Percentiles rank a stretch among this genome's conserved stretches.
These are phyloP conservation scores for Sceliomorpha sp. DNA, from an alignment of 2,888 invertebrate genomes.

Conservation along the genomic window DNA sequence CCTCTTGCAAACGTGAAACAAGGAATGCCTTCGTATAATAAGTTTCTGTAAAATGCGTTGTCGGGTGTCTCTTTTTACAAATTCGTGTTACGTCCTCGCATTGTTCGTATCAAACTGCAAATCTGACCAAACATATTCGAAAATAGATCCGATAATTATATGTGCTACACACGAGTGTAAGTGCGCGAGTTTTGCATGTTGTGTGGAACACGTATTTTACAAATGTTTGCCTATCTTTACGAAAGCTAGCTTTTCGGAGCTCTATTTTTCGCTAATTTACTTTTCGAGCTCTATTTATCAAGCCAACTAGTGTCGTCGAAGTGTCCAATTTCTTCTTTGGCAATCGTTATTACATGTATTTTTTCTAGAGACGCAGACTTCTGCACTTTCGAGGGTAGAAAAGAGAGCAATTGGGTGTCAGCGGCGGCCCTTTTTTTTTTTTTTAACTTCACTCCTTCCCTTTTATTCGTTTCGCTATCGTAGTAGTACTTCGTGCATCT, in stretches of 20 bases:
- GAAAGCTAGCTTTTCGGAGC: conserved; percentile 48
- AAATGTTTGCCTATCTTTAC: conserved; percentile 41
- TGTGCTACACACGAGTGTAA: conserved; percentile 31
- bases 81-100: conserved; percentile 20
- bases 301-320: conserved; percentile 51
- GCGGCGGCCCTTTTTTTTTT: conserved; percentile 29
- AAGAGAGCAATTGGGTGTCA: conserved; percentile 36
- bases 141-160: conserved; percentile 41
- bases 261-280: conserved; percentile 43
- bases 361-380: conserved; percentile 15
- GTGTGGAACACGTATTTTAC: conserved; percentile 38
- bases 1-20: conserved; percentile 31
- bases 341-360: conserved; percentile 37
- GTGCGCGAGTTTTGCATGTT: conserved; percentile 22
- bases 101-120: conserved; percentile 41
- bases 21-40: conserved; percentile 17
- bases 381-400: conserved; percentile 42
- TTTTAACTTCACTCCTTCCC: conserved; percentile 19
- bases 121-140: conserved; percentile 37
- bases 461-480: conserved; percentile 67
- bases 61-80: conserved; percentile 28
- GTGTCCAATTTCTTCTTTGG: conserved; percentile 45
- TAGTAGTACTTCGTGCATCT: conserved; percentile 72
- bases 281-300: conserved; percentile 49
- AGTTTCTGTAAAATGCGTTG: conserved; percentile 16